Percentiles rank a stretch among this genome's conserved stretches.
Conservation (phyloP, 2,797 vertebrate genomes). For the Thunnus albacares region DNA sequence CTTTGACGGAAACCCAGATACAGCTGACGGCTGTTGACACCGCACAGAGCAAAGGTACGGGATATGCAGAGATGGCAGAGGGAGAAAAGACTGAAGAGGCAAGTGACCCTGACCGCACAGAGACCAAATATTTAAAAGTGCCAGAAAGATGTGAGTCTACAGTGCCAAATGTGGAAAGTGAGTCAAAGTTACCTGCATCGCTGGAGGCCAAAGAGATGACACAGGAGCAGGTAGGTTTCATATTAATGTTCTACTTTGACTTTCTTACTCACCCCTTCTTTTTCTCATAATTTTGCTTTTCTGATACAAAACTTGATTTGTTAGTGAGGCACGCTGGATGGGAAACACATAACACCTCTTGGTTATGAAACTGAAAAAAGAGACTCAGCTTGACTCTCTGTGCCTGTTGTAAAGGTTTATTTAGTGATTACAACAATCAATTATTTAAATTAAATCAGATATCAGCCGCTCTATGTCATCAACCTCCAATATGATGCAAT, state of each 20-base stretch:
- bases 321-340: not conserved
- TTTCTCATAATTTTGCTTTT: not conserved
- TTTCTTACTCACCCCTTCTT: not conserved
- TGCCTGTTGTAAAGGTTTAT: not conserved
- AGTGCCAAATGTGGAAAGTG: conserved; percentile 5
- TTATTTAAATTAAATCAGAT: not conserved
- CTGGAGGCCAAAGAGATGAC: conserved; percentile 31
- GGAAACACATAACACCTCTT: not conserved
- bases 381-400: too few relatives aligned
- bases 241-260: not conserved
- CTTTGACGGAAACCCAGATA: not conserved
- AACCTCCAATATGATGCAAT: too few relatives aligned
- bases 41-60: conserved; percentile 6
- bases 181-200: not conserved
- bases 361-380: too few relatives aligned
- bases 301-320: not conserved
- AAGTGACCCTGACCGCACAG: not conserved
- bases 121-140: not conserved
- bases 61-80: conserved; percentile 10
- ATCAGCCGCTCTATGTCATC: not conserved
- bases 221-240: conserved; percentile 53
- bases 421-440: not conserved
- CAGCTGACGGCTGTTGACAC: conserved; percentile 13
- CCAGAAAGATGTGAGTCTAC: not conserved
- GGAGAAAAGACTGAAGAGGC: conserved; percentile 6